Evolutionary conservation across 1,140 invertebrate genomes (phyloP).

Genomic region (Drosophila auraria): DNA sequence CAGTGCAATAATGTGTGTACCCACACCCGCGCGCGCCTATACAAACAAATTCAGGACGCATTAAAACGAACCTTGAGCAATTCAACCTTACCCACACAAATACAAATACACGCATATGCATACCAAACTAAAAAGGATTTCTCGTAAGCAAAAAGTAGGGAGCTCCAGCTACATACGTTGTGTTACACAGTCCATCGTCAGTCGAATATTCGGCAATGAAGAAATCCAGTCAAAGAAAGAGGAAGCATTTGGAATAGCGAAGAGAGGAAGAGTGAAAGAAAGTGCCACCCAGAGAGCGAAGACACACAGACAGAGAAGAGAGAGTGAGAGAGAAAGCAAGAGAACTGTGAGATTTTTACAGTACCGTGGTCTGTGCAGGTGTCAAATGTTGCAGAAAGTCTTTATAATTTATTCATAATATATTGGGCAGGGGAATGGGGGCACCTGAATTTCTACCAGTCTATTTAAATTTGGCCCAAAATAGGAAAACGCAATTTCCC

Average conservation of each 20-base stretch:
- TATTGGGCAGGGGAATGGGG: background rate
- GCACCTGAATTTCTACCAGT: constrained; percentile 38
- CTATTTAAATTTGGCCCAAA: constrained; percentile 49
- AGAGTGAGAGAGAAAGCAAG: constrained; percentile 3
- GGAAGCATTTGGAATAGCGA: constrained; percentile 41
- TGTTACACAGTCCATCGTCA: constrained; percentile 43
- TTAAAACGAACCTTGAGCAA: constrained; percentile 76
- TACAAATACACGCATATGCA: constrained; percentile 42
- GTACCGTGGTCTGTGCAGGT: constrained; percentile 54
- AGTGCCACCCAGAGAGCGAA: constrained; percentile 26
- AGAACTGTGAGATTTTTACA: constrained; percentile 19
- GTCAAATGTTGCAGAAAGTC: constrained; percentile 52
- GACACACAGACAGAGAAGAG: background rate
- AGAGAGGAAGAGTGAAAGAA: constrained; percentile 8
- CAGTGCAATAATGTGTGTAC: constrained; percentile 57
- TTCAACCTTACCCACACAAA: constrained; percentile 69
- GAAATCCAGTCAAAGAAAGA: constrained; percentile 56
- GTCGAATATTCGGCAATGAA: constrained; percentile 71
- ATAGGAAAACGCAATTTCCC: constrained; percentile 28
- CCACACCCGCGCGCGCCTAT: constrained; percentile 24
- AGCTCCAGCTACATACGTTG: constrained; percentile 35
- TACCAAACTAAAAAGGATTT: constrained; percentile 67
- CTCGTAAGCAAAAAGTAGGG: constrained; percentile 50
- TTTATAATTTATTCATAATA: constrained; percentile 68
- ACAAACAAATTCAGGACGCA: constrained; percentile 74